Conservation (phyloP, 2,113 vertebrate genomes). For the Stigmatopora argus region DNA sequence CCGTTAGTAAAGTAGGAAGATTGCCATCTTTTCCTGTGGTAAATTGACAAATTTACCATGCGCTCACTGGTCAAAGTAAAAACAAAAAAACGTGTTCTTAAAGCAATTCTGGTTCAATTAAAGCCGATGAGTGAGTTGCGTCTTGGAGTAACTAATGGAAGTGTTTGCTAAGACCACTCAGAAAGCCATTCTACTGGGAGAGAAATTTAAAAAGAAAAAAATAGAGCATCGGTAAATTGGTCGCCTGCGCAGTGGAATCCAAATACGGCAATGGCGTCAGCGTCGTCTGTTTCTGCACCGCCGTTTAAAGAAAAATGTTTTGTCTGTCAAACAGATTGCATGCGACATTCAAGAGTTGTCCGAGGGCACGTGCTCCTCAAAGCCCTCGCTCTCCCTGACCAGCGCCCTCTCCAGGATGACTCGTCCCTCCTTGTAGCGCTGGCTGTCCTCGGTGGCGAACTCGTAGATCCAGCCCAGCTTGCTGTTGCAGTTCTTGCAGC, state of each 20-base stretch:
- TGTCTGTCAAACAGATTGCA: background rate
- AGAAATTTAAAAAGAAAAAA: background rate
- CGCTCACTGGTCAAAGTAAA: no score
- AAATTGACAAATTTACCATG: no score
- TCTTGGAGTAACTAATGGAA: background rate
- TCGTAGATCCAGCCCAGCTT: conserved; percentile 99
- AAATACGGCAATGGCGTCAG: background rate
- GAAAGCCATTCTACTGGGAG: no score
- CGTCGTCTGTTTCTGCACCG: background rate
- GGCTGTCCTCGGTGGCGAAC: conserved; percentile 95
- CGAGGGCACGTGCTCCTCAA: conserved; percentile 79
- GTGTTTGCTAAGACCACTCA: background rate
- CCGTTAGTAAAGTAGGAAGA: no score
- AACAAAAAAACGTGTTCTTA: no score
- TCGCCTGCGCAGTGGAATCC: background rate
- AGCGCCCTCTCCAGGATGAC: conserved; percentile 94
- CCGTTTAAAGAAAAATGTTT: background rate
- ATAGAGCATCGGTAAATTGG: background rate
- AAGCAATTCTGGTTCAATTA: no score
- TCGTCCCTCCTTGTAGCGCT: conserved; percentile 95
- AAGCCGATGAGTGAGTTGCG: background rate
- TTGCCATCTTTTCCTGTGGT: no score
- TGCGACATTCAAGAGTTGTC: conserved; percentile 79
- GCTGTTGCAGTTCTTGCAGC: conserved; percentile 99
- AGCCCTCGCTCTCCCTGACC: conserved; percentile 95